Evolutionary conservation across 2,113 vertebrate species (phyloP), one percentile per base, ranked within the genome.

Genomic region (Rhea americana): DNA sequence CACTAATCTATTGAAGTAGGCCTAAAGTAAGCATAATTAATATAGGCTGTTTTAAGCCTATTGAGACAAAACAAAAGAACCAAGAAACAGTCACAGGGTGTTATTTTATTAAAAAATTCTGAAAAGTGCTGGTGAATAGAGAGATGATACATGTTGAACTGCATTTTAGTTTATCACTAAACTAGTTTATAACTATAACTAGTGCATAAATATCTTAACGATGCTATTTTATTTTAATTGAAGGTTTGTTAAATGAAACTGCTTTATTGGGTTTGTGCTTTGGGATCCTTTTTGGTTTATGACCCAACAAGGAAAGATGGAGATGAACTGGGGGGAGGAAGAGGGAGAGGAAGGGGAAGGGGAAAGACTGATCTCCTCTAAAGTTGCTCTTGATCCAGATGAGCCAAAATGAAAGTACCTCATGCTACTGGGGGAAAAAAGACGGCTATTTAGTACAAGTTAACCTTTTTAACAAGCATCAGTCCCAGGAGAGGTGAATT

Each of bases 241-340:
- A 35, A 78, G 13, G 17, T 48, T 74, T 82, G 8, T 18, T 61
- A 59, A 87, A 56, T 17, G 71, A 66, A 62, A 66, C 9, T 9
- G 2, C 2, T 1, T 3, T 43, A 19, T 25, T 12, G 3, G 9
- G 1, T 7, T 28, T 81, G 18, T 37, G 7, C 74, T 58, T 35
- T 13, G n/a, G 26, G 16, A 56, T 56, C 32, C 28, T 32, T 58
- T 13, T 58, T 19, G 9, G 14, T 91, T 81, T 82, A 11, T 2
- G 4, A 22, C 11, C 45, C 84, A n/a, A 20, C 81, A 84, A 78
- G 56, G 30, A 68, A 32, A 77, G 22, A 4, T 39, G 15, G 51
- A 67, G 9, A 53, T 2, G 0, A 72, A 53, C 11, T n/a, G 12
- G 24, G n/a, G n/a, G 16, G 43, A 41, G n/a, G 18, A 30, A 18